A percentile compares a stretch with the other conserved stretches of the same genome.
phyloP scores from a whole-genome alignment of 1,140 invertebrate genomes.

The Phortica variegata region DNA sequence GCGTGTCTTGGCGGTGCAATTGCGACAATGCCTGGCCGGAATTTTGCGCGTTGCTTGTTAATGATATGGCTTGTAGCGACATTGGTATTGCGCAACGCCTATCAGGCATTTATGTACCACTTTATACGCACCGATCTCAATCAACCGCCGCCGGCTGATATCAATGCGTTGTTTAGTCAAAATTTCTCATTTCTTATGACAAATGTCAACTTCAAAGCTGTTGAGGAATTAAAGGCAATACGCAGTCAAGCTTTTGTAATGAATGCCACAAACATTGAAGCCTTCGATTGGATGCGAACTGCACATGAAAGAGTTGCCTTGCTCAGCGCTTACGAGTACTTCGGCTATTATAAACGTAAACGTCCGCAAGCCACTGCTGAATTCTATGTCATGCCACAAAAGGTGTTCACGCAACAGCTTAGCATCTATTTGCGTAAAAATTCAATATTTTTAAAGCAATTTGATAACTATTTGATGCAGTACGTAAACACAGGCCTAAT shows the following conservation, averaged over 20 bases:
- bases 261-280: background rate
- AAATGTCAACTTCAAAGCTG: background rate
- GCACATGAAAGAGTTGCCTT: background rate
- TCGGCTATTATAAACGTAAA: constrained; percentile 5
- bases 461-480: constrained; percentile 6
- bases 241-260: background rate
- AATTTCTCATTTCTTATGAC: constrained; percentile 1
- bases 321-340: background rate
- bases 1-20: background rate
- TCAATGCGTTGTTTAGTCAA: background rate
- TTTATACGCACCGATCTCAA: constrained; percentile 6
- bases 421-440: constrained; percentile 15
- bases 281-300: background rate
- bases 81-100: constrained; percentile 8
- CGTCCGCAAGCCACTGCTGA: background rate
- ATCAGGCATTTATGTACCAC: constrained; percentile 10
- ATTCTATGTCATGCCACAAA: constrained; percentile 6
- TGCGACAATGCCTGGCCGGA: background rate
- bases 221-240: background rate
- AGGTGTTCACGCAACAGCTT: constrained; percentile 8
- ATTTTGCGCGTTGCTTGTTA: constrained; percentile 10
- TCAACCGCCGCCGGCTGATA: background rate
- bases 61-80: constrained; percentile 8
- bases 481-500: constrained; percentile 10
- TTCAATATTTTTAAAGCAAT: constrained; percentile 3